phyloP scores from a whole-genome alignment of 2,113 vertebrate species.

The Alexandromys fortis region DNA sequence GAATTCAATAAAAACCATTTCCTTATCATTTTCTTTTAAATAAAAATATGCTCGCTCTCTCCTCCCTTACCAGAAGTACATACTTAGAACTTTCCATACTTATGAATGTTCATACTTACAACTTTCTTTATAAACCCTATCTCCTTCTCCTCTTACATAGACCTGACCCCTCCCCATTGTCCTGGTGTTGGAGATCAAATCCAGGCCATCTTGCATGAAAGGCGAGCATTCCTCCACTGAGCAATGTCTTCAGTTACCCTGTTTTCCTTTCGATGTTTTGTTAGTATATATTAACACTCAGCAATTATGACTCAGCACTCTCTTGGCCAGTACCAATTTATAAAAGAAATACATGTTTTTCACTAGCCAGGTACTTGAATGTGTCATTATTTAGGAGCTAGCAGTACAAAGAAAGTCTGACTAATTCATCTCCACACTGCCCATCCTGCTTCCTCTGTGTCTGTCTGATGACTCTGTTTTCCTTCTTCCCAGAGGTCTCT shows the following conservation, averaged over 20 bases:
- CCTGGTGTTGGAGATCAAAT: neutral
- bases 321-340: neutral
- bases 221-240: neutral
- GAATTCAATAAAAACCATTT: neutral
- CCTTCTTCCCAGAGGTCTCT: no score
- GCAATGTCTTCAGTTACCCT: neutral
- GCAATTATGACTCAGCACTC: neutral
- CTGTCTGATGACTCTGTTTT: no score
- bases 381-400: neutral
- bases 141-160: neutral
- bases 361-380: neutral
- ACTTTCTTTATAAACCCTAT: neutral
- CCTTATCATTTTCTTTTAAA: neutral
- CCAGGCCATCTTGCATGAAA: neutral
- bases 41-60: neutral
- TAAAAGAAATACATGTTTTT: neutral
- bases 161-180: neutral
- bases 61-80: neutral
- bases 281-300: neutral
- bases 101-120: neutral
- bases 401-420: neutral
- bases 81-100: neutral
- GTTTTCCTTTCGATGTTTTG: neutral
- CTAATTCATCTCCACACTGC: neutral
- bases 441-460: no score